Evolutionary conservation across 2,888 invertebrate genomes (phyloP).

Genomic region (Pardosa pseudoannulata): DNA sequence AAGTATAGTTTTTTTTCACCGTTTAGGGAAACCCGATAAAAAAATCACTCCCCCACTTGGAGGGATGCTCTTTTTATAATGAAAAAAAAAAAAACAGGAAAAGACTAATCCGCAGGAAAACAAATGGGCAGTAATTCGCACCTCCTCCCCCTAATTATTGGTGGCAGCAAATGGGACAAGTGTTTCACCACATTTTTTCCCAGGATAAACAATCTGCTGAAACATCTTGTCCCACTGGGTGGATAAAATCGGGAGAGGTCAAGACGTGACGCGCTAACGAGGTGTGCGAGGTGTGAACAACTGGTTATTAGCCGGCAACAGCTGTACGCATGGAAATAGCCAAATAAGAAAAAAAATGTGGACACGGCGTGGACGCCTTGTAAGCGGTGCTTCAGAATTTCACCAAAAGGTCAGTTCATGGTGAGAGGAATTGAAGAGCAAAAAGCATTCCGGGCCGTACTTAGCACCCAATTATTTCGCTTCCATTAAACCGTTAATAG

Average conservation of each 20-base stretch:
- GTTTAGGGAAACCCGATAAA: no score
- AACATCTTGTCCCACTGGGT: slow-evolving; percentile 25
- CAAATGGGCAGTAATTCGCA: no score
- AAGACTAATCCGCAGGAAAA: no score
- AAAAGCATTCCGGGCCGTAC: background rate
- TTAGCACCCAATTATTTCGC: background rate
- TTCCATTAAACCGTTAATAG: no score
- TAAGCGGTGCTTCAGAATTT: background rate
- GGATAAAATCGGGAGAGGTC: background rate
- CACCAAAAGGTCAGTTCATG: background rate
- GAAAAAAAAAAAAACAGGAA: no score
- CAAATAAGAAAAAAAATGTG: background rate
- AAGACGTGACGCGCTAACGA: slow-evolving; percentile 6
- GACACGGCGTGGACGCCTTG: background rate
- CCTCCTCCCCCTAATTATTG: slow-evolving; percentile 3
- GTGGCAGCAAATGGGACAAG: slow-evolving; percentile 45
- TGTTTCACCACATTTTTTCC: slow-evolving; percentile 41
- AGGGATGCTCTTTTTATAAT: no score
- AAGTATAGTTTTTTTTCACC: no score
- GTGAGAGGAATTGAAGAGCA: background rate
- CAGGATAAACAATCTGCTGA: slow-evolving; percentile 57
- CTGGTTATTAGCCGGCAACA: slow-evolving; percentile 6
- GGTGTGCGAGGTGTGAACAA: slow-evolving; percentile 1
- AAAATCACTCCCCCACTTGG: no score
- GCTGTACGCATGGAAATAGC: background rate